Percentiles rank a stretch among this genome's conserved stretches.
These are phyloP conservation scores for Bombylius major DNA, from an alignment of 2,888 invertebrate genomes.

Conservation along the genomic window DNA sequence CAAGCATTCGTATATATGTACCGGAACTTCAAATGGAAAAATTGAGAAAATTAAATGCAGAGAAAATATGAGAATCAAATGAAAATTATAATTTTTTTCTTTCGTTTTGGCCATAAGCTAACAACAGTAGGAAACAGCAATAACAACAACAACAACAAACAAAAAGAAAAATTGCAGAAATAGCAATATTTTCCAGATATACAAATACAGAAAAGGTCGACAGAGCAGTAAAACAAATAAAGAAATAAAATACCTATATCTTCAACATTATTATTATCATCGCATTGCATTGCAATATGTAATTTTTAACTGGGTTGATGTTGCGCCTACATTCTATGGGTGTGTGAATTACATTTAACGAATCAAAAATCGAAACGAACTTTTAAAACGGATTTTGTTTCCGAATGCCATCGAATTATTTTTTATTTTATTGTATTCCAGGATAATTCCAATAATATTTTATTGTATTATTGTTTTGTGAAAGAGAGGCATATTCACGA, in stretches of 20 bases:
- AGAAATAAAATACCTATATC: too few species aligned
- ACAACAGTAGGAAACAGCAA: too few species aligned
- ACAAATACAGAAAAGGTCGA: too few species aligned
- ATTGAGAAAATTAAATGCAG: background rate
- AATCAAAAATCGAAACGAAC: conserved; percentile 13
- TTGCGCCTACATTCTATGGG: conserved; percentile 5
- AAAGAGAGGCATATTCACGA: background rate
- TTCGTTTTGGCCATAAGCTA: too few species aligned
- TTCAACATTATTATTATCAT: too few species aligned
- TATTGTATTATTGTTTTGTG: background rate
- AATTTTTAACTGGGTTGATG: background rate
- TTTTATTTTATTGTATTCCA: background rate
- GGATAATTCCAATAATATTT: background rate
- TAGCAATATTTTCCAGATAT: too few species aligned
- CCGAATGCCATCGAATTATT: background rate
- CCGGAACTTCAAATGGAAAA: conserved; percentile 9
- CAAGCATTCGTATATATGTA: background rate
- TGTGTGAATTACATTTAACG: conserved; percentile 8
- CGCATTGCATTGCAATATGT: too few species aligned
- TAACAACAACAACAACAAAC: too few species aligned
- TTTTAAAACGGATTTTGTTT: background rate
- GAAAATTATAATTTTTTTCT: background rate
- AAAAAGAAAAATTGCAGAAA: too few species aligned
- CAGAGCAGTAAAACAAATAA: too few species aligned
- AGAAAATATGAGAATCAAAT: background rate